Base-by-base conservation (phyloP, 2,888 invertebrate species). In the Eupithecia subfuscata region DNA sequence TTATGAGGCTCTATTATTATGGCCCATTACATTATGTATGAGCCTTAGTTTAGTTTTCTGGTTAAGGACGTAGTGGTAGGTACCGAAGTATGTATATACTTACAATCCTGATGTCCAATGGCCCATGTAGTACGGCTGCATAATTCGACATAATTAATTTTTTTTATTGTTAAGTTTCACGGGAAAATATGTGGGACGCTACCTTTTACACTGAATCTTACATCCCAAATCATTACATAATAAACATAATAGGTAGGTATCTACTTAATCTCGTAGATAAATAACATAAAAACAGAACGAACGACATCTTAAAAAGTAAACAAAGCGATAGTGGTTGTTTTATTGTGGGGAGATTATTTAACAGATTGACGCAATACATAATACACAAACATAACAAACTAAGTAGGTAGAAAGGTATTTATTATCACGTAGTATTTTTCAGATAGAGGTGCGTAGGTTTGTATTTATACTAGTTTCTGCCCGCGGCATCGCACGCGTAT, bases 81-180 rank as follows among this genome's bases (percentile, higher is more conserved):
- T 68, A 30, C 22, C 67, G 14, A 30, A 30, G 30, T 30, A 30
- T 30, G 30, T 30, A 30, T 30, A 43, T 67, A 75, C 72, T 74
- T 56, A 71, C 97, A 93, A 97, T 89, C 85, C 96, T 95, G 78
- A 97, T 86, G 86, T 97, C 97, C 79, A 96, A 95, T 76, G 96
- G 96, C 67, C 96, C 97, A 85, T 97, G 95, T 2, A 97, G 91
- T 40, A 97, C 96, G 9, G 97, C 97, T 1, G 97, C 96, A 75
- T 96, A 91, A 89, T 97, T 97, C 79, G 79, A 74, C 90, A 90
- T 91, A 72, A 75, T 81, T 67, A 64, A 25, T 2, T 63, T 18
- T 37, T 40, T 9, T 8, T 16, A 6, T 16, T 34, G 16, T 30
- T 30, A 64, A 64, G 16, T 18, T 64, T 34, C 30, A 64, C 16